Percentiles rank a stretch among this genome's conserved stretches.
Evolutionary conservation across 2,113 vertebrate genomes (phyloP).

Genomic region (Neotragus moschatus): DNA sequence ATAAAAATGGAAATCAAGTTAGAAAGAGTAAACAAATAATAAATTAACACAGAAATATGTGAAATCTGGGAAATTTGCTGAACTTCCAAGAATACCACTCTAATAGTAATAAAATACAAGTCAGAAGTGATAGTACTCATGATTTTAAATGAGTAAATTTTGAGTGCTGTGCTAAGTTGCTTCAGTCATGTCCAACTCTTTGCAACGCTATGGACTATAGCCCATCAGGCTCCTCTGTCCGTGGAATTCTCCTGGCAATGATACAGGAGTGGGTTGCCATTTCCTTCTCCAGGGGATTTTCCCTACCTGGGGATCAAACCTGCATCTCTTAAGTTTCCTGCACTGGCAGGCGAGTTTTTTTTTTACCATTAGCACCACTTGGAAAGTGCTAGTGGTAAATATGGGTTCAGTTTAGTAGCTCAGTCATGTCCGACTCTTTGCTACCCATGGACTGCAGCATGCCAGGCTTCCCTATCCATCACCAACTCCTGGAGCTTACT

Average conservation of each 20-base stretch:
- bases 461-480: not conserved
- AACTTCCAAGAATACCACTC: not conserved
- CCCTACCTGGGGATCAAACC: not conserved
- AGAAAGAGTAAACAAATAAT: not conserved
- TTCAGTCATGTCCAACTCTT: not conserved
- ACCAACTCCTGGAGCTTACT: not conserved
- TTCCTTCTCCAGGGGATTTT: not conserved
- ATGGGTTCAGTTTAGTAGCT: not conserved
- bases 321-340: rapidly evolving
- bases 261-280: not conserved
- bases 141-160: not conserved
- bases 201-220: rapidly evolving
- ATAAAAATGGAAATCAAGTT: not conserved
- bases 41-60: not conserved
- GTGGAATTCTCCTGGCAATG: not conserved
- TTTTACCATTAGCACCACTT: not conserved
- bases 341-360: not conserved
- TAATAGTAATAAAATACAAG: not conserved
- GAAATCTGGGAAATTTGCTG: not conserved
- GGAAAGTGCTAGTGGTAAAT: not conserved
- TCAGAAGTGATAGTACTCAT: not conserved
- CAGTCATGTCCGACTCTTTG: not conserved
- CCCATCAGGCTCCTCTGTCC: not conserved
- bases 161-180: not conserved
- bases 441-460: not conserved